Conservation (phyloP, 2,888 invertebrate species). For the Noctua comes region DNA sequence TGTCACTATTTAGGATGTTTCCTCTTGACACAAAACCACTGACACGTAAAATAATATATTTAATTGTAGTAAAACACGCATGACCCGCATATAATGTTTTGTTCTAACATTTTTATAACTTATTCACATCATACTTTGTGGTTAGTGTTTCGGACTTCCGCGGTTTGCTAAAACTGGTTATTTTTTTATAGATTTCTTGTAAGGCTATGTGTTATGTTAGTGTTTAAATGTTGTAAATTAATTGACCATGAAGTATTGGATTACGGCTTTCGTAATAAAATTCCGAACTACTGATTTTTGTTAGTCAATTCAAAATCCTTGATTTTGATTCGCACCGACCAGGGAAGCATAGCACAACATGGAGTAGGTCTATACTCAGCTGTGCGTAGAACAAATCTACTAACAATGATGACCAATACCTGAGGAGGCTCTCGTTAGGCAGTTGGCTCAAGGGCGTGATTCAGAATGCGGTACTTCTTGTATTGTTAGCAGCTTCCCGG, state of each 20-base stretch:
- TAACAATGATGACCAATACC: neutral
- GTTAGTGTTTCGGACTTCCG: constrained; percentile 47
- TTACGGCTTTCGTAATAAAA: neutral
- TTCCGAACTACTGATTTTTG: neutral
- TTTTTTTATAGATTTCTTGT: constrained; percentile 12
- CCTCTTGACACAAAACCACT: constrained; percentile 51
- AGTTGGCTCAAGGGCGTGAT: too few species aligned
- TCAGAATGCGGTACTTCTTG: too few species aligned
- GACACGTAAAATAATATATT: constrained; percentile 37
- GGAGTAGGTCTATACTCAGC: neutral
- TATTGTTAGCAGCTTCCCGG: too few species aligned
- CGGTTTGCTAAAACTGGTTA: constrained; percentile 27
- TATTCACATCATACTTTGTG: constrained; percentile 40
- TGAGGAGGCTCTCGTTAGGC: too few species aligned
- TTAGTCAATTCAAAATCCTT: neutral
- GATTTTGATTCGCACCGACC: neutral
- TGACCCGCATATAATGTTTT: constrained; percentile 26
- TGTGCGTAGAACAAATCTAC: neutral
- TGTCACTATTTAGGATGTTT: constrained; percentile 44
- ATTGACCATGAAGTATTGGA: constrained; percentile 26
- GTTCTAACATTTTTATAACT: constrained; percentile 1
- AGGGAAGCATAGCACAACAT: neutral
- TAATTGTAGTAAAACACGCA: constrained; percentile 54
- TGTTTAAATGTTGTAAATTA: constrained; percentile 25
- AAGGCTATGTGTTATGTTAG: constrained; percentile 15